Evolutionary conservation across 2,113 vertebrate species (phyloP).

Genomic region (Astatotilapia flaviijosephi): DNA sequence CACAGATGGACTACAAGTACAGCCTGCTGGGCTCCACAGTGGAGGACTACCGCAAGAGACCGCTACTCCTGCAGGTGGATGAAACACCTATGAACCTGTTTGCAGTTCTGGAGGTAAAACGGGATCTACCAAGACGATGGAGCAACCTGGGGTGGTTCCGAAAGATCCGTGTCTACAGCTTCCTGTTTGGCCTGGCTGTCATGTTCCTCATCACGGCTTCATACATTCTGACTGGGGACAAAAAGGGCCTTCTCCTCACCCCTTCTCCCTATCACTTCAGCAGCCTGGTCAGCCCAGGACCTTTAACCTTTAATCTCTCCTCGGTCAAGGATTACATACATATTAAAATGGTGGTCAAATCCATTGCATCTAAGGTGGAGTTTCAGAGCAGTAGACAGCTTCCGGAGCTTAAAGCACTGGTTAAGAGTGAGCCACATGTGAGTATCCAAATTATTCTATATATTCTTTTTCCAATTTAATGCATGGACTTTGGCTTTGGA

Average conservation of each 20-base stretch:
- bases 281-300: conserved; percentile 71
- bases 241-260: conserved; percentile 78
- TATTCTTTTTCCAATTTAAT: neutral
- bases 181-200: conserved; percentile 80
- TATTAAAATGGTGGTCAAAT: conserved; percentile 79
- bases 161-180: conserved; percentile 80
- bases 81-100: conserved; percentile 80
- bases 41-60: conserved; percentile 60
- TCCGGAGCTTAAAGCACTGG: conserved; percentile 76
- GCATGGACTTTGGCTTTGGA: neutral
- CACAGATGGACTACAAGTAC: conserved; percentile 68
- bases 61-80: conserved; percentile 65
- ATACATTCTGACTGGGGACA: conserved; percentile 85
- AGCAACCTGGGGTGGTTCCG: conserved; percentile 69
- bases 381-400: conserved; percentile 75
- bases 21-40: conserved; percentile 52
- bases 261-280: conserved; percentile 81
- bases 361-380: conserved; percentile 79
- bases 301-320: conserved; percentile 78
- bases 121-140: conserved; percentile 68
- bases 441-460: conserved; percentile 54
- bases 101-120: conserved; percentile 81
- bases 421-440: conserved; percentile 84
- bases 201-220: conserved; percentile 87
- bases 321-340: conserved; percentile 76